A percentile compares a stretch with the other conserved stretches of the same genome.
Evolutionary conservation across 2,113 vertebrate genomes (phyloP).

Genomic region (Triplophysa rosa): DNA sequence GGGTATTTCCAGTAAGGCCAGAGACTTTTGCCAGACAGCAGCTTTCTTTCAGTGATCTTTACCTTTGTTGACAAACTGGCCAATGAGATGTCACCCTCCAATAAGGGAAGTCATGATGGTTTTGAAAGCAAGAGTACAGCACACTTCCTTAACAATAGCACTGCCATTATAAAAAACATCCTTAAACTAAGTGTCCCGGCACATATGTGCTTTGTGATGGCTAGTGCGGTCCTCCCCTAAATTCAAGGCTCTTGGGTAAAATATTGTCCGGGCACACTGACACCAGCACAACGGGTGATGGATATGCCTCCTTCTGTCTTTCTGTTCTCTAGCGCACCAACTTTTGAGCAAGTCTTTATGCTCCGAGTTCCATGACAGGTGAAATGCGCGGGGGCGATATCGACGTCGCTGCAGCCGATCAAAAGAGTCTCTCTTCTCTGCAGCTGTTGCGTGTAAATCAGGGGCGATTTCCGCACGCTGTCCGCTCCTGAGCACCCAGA

Average conservation of each 20-base stretch:
- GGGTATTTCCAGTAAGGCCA: slow-evolving; percentile 39
- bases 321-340: slow-evolving; percentile 14
- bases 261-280: background rate
- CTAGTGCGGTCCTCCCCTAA: background rate
- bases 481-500: slow-evolving; percentile 44
- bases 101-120: slow-evolving; percentile 40
- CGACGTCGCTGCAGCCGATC: slow-evolving; percentile 38
- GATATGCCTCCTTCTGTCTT: background rate
- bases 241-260: background rate
- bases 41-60: background rate
- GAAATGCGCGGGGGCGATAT: slow-evolving; percentile 38
- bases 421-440: slow-evolving; percentile 54
- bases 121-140: slow-evolving; percentile 29
- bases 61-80: slow-evolving; percentile 20
- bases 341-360: slow-evolving; percentile 30
- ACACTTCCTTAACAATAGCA: slow-evolving; percentile 38
- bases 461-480: slow-evolving; percentile 52
- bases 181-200: background rate
- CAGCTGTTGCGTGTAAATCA: slow-evolving; percentile 65
- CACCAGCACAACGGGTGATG: slow-evolving; percentile 1
- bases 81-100: background rate
- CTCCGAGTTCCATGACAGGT: slow-evolving; percentile 41
- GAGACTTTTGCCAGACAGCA: slow-evolving; percentile 7
- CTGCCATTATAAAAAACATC: slow-evolving; percentile 45
- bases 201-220: slow-evolving; percentile 10